Evolutionary conservation across 2,797 vertebrate genomes (phyloP).

Genomic region (Pachyuromys duprasi): DNA sequence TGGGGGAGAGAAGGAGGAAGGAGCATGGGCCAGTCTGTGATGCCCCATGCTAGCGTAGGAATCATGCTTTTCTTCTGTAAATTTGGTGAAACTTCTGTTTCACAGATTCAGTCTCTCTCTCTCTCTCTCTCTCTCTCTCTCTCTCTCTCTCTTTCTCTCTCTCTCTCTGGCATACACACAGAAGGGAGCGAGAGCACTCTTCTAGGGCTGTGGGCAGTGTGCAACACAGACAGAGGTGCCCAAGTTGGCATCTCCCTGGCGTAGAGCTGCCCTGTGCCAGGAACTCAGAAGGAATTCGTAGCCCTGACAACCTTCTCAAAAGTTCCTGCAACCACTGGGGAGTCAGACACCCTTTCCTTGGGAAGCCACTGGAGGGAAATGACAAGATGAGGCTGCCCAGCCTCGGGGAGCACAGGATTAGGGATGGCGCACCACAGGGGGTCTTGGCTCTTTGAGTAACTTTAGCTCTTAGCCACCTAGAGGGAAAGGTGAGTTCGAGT

Average conservation of each 20-base stretch:
- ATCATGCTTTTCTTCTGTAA: not conserved
- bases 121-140: not conserved
- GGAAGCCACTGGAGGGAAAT: not conserved
- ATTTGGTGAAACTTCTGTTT: not conserved
- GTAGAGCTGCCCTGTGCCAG: not conserved
- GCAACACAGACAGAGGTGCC: fast-evolving
- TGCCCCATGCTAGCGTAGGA: fast-evolving
- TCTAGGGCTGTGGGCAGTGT: not conserved
- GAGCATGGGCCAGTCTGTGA: not conserved
- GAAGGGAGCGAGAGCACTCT: not conserved
- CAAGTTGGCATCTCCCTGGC: not conserved
- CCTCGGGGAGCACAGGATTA: not conserved
- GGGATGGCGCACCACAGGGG: fast-evolving
- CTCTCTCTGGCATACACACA: not conserved
- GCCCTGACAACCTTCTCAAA: not conserved
- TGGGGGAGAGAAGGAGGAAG: not conserved
- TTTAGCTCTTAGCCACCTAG: not conserved
- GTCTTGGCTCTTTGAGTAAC: not conserved
- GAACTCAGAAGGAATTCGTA: not conserved
- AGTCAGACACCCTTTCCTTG: not conserved
- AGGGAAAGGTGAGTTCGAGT: not conserved
- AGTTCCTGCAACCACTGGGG: not conserved
- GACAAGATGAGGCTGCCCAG: not conserved
- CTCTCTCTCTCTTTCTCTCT: too few species aligned
- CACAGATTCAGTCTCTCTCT: not conserved